Evolutionary conservation across 2,113 vertebrate genomes (phyloP).

Genomic region (Pipra filicauda): DNA sequence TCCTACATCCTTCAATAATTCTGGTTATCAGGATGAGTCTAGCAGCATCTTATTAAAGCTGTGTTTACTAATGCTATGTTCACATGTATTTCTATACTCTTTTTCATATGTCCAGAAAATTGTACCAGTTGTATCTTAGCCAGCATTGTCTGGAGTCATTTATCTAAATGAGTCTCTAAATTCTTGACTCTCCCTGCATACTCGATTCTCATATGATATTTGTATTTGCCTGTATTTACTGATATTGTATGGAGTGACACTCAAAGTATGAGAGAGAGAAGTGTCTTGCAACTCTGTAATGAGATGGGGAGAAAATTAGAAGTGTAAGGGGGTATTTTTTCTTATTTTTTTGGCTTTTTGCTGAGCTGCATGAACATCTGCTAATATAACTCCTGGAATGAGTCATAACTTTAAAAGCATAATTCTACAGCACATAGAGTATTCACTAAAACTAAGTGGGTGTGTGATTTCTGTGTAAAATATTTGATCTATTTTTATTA

Average conservation of each 20-base stretch:
- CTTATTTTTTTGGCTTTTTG: not conserved
- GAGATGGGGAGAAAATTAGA: not conserved
- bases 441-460: not conserved
- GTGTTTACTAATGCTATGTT: not conserved
- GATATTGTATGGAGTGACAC: not conserved
- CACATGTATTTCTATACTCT: not conserved
- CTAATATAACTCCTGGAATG: not conserved
- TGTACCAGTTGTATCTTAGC: not conserved
- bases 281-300: not conserved
- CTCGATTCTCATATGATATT: not conserved
- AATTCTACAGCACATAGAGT: not conserved
- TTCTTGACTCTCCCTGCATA: not conserved
- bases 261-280: not conserved
- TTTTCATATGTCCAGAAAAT: not conserved
- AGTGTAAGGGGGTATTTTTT: not conserved
- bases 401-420: conserved; percentile 1
- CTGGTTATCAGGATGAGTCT: not conserved
- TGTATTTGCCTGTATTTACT: not conserved
- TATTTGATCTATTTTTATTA: not conserved
- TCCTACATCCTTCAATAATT: not conserved
- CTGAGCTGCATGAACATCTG: not conserved
- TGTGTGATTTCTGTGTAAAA: not conserved
- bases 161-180: not conserved
- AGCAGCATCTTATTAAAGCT: not conserved
- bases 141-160: not conserved